Conservation (phyloP, 2,888 invertebrate species). For the Anthophora plumipes region DNA sequence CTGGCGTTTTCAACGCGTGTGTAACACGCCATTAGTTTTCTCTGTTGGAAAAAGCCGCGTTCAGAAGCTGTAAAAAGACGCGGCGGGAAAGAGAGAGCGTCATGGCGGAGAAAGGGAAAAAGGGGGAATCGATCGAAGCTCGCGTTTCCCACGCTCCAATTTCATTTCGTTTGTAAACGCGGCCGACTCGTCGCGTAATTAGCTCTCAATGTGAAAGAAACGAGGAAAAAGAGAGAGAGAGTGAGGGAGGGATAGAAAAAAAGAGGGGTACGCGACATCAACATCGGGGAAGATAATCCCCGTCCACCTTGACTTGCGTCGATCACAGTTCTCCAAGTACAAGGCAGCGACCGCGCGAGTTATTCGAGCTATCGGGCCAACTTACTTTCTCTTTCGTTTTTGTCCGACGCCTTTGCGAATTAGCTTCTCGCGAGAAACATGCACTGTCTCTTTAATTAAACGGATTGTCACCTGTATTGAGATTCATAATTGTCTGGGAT, state of each 20-base stretch:
- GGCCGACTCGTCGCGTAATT: constrained; percentile 36
- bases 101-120: background rate
- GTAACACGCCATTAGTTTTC: too few species aligned
- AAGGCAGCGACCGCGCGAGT: constrained; percentile 23
- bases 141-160: constrained; percentile 62
- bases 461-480: background rate
- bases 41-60: too few species aligned
- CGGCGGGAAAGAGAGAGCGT: background rate
- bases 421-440: constrained; percentile 5
- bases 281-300: constrained; percentile 41
- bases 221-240: too few species aligned
- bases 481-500: background rate
- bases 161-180: constrained; percentile 20
- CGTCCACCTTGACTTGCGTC: constrained; percentile 28
- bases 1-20: too few species aligned
- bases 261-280: constrained; percentile 1
- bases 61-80: background rate
- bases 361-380: constrained; percentile 35
- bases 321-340: constrained; percentile 34
- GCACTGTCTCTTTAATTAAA: constrained; percentile 45
- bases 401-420: constrained; percentile 33
- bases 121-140: constrained; percentile 25
- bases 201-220: constrained; percentile 25
- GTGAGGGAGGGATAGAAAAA: background rate
- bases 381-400: constrained; percentile 64